Evolutionary conservation across 2,797 vertebrate species (phyloP), one percentile per base, ranked within the genome.

Genomic region (Takifugu rubripes): DNA sequence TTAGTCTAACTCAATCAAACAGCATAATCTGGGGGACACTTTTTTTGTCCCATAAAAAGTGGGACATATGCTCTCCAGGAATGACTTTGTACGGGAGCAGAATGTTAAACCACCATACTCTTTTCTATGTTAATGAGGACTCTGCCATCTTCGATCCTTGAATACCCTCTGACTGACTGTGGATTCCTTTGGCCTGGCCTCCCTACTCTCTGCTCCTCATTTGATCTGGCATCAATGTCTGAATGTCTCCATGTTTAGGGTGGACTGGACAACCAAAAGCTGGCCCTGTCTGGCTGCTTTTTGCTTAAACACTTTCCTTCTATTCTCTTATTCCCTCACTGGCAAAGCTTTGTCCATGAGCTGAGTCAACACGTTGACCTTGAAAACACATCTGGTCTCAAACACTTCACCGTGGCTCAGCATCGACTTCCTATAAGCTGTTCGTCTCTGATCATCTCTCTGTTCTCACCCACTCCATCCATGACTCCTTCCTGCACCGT

Each of bases 401-500:
- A 36, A 21, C 55, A 31, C 26, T 63, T 59, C 10, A 1, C 62
- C 65, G 64, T 59, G 69, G 49, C 56, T 17, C 53, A 55, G 43
- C 61, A 84, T 83, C 36, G 70, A 77, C 73, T 81, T 82, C 61
- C 75, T 58, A 77, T 83, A 78, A 85, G 71, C 75, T 31, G 5
- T 56, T n/a, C 16, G 61, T 40, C 15, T 43, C 9, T 24, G 21
- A 61, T 53, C 56, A 25, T 48, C 31, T 62, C 43, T 11, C 25
- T 59, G 53, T 25, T 49, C 47, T 26, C 49, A 58, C 40, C 45
- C 56, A 15, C 8, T 16, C 48, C 6, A 0, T 29, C 25, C 59
- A 45, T 36, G 44, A 52, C 54, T 40, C 27, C 47, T 52, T 52
- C 46, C 33, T 51, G 54, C 44, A 69, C 57, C 64, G 64, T 72